These are phyloP conservation scores for Seladonia tumulorum DNA, from an alignment of 2,888 invertebrate genomes.

Conservation along the genomic window DNA sequence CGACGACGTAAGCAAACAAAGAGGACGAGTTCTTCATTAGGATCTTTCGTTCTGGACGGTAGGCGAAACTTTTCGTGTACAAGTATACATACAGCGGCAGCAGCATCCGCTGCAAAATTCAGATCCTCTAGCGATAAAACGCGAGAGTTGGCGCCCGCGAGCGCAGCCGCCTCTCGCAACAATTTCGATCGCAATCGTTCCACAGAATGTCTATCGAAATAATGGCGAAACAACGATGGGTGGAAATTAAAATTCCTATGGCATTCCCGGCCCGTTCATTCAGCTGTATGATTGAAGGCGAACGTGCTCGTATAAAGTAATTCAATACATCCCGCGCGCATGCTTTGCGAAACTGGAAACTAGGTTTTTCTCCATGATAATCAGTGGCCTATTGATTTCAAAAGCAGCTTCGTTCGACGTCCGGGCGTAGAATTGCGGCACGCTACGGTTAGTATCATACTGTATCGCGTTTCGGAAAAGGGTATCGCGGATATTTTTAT, in stretches of 20 bases:
- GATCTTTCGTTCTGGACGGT: slow-evolving; percentile 20
- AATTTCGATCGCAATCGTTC: slow-evolving; percentile 27
- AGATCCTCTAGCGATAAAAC: slow-evolving; percentile 1
- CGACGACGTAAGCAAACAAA: slow-evolving; percentile 13
- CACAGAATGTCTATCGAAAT: slow-evolving; percentile 15
- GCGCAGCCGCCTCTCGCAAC: neutral
- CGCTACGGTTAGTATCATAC: neutral
- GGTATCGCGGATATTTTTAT: neutral
- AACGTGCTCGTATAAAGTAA: slow-evolving; percentile 43
- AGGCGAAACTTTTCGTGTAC: neutral
- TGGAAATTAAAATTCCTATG: slow-evolving; percentile 51
- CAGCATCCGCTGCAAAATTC: neutral
- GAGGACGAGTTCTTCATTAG: slow-evolving; percentile 15
- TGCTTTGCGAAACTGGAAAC: slow-evolving; percentile 30
- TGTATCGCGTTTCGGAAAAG: neutral
- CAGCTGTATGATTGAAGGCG: slow-evolving; percentile 53
- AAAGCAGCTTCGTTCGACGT: neutral
- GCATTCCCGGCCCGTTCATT: slow-evolving; percentile 47
- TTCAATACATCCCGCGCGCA: slow-evolving; percentile 34
- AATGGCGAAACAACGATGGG: slow-evolving; percentile 13
- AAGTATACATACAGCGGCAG: neutral
- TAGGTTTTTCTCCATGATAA: slow-evolving; percentile 16
- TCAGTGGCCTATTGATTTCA: slow-evolving; percentile 15
- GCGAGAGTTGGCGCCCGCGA: neutral
- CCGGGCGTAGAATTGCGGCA: neutral